Percentiles rank a stretch among this genome's conserved stretches.
Conservation (phyloP, 2,888 invertebrate genomes). For the Xiphydria camelus region DNA sequence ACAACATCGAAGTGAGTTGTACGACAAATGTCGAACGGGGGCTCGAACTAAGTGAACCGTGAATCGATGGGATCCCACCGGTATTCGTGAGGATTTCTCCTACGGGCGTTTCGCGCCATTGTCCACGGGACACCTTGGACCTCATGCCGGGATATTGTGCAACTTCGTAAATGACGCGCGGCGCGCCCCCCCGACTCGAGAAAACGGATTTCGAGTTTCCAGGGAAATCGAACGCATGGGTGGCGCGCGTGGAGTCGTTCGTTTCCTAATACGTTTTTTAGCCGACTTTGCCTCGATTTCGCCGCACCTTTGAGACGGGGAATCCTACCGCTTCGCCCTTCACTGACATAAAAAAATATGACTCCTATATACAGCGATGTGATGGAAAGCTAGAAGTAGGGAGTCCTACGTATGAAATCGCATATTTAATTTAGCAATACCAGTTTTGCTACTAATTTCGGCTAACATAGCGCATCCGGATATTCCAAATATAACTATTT, state of each 20-base stretch:
- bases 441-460: too few relatives aligned
- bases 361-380: too few relatives aligned
- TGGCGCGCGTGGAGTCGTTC: constrained; percentile 22
- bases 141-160: constrained; percentile 54
- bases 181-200: too few relatives aligned
- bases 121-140: constrained; percentile 50
- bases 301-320: too few relatives aligned
- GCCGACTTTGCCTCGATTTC: too few relatives aligned
- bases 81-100: constrained; percentile 34
- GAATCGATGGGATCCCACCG: constrained; percentile 44
- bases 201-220: constrained; percentile 26
- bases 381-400: too few relatives aligned
- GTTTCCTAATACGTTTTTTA: not conserved
- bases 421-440: too few relatives aligned
- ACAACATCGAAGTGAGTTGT: constrained; percentile 53
- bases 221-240: constrained; percentile 45
- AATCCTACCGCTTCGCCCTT: too few relatives aligned
- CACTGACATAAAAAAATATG: too few relatives aligned
- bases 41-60: constrained; percentile 57
- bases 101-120: constrained; percentile 29
- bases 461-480: too few relatives aligned
- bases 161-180: constrained; percentile 37
- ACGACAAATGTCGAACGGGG: constrained; percentile 54
- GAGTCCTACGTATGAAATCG: too few relatives aligned
- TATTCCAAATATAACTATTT: too few relatives aligned